These are phyloP conservation scores for Tamias sibiricus DNA, from an alignment of 2,113 vertebrate species.

Conservation along the genomic window DNA sequence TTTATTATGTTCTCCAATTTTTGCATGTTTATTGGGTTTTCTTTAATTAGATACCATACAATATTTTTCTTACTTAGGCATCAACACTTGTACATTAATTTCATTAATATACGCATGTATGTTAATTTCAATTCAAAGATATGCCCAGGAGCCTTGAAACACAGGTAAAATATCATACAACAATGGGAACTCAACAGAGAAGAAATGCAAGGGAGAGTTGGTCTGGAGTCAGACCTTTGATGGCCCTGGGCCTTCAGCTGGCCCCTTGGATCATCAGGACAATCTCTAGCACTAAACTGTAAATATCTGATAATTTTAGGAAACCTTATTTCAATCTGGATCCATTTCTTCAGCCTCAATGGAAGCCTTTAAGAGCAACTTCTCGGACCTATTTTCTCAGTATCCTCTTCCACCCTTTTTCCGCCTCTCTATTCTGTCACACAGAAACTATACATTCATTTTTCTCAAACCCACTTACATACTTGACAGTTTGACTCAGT, in stretches of 20 bases:
- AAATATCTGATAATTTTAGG: background rate
- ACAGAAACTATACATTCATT: background rate
- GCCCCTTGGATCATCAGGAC: background rate
- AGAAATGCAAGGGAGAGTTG: background rate
- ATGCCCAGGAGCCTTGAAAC: background rate
- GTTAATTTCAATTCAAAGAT: conserved; percentile 19
- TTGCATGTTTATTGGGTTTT: conserved; percentile 43
- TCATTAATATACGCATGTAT: background rate
- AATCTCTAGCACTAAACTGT: background rate
- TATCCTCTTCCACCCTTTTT: background rate
- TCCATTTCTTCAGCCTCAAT: background rate
- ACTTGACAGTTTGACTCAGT: conserved; percentile 27
- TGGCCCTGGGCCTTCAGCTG: background rate
- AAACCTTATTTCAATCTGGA: background rate
- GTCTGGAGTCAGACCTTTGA: background rate
- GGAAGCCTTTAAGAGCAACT: background rate
- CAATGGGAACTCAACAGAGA: background rate
- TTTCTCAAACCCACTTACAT: background rate
- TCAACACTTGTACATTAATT: no score
- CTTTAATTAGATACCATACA: conserved; percentile 28
- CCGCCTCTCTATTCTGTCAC: background rate
- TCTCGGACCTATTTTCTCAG: background rate
- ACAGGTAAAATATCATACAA: background rate
- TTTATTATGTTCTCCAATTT: background rate
- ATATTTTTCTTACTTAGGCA: background rate